These are phyloP conservation scores for Danaus chrysippus DNA, from an alignment of 2,888 invertebrate genomes.

Conservation along the genomic window DNA sequence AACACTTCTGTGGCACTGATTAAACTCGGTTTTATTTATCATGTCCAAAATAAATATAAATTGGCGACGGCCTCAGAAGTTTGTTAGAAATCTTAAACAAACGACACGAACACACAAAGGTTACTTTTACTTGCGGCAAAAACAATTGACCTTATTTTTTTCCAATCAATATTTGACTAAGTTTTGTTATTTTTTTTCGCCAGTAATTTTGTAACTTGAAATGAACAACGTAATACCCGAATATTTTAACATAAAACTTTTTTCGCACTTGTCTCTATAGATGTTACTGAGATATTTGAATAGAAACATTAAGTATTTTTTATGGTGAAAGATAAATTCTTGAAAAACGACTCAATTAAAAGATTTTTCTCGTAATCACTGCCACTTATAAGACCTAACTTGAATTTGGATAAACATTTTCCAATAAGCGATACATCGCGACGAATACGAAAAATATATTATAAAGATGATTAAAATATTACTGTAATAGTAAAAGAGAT, in stretches of 20 bases:
- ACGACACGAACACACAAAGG: slow-evolving; percentile 4
- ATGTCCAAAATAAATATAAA: not conserved
- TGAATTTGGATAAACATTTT: too few relatives aligned
- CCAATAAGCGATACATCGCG: not conserved
- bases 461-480: slow-evolving; percentile 2
- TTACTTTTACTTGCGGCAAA: slow-evolving; percentile 5
- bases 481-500: slow-evolving; percentile 6
- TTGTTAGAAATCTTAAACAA: not conserved
- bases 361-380: too few relatives aligned
- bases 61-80: not conserved
- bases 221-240: not conserved
- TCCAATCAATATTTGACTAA: slow-evolving; percentile 3
- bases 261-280: too few relatives aligned
- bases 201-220: not conserved
- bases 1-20: too few relatives aligned
- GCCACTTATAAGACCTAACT: too few relatives aligned
- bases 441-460: not conserved
- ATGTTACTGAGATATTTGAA: too few relatives aligned
- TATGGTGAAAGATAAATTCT: too few relatives aligned
- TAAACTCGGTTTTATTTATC: too few relatives aligned
- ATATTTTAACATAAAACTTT: not conserved
- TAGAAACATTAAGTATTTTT: too few relatives aligned
- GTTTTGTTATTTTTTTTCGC: slow-evolving; percentile 5
- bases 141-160: slow-evolving; percentile 7
- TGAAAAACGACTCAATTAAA: too few relatives aligned